These are phyloP conservation scores for Hanleya hanleyi DNA, from an alignment of 2,888 invertebrate species.

Conservation along the genomic window DNA sequence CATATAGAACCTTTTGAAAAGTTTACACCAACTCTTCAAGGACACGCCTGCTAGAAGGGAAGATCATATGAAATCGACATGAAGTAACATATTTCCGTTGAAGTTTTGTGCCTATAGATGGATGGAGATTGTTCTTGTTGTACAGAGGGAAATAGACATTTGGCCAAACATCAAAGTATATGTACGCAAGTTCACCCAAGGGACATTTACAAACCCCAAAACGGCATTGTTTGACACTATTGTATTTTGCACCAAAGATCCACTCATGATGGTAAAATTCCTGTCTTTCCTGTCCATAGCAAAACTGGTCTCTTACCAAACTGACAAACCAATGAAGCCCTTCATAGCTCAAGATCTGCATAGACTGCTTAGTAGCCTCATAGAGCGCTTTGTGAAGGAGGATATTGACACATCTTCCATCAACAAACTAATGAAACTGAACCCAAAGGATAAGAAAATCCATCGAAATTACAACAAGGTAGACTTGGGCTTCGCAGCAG, in stretches of 20 bases:
- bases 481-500: not conserved
- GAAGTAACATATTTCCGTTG: conserved; percentile 2
- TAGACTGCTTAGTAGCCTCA: not conserved
- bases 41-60: conserved; percentile 16
- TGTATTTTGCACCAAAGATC: not conserved
- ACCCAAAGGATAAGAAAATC: not conserved
- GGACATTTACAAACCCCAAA: not conserved
- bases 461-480: not conserved
- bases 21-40: conserved; percentile 16
- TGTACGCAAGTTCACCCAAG: not conserved
- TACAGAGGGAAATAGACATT: not conserved
- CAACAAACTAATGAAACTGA: not conserved
- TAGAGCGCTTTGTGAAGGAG: not conserved
- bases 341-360: not conserved
- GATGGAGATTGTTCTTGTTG: conserved; percentile 19
- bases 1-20: too few relatives aligned
- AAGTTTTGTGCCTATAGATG: conserved; percentile 19
- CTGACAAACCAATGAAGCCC: conserved; percentile 7
- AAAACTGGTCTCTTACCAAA: conserved; percentile 1
- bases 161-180: not conserved
- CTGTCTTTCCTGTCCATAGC: not conserved
- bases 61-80: conserved; percentile 9
- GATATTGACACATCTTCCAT: not conserved
- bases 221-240: not conserved
- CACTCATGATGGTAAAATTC: not conserved